phyloP scores from a whole-genome alignment of 2,797 vertebrate species.

The Hydrocynus forskahlii region DNA sequence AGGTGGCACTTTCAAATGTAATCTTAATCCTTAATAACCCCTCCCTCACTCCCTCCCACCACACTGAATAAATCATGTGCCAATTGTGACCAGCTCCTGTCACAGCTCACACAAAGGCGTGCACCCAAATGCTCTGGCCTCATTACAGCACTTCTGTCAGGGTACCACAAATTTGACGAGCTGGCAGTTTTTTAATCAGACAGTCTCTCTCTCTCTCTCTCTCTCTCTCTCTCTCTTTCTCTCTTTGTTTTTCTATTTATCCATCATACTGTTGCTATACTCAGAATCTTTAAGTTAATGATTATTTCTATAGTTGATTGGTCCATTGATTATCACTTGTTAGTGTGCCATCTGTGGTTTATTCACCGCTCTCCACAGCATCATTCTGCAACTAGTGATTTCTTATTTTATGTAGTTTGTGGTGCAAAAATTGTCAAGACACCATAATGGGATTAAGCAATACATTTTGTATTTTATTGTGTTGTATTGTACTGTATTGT shows the following conservation, averaged over 20 bases:
- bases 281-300: neutral
- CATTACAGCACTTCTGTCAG: constrained; percentile 56
- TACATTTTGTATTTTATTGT: too few species aligned
- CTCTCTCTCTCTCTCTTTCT: neutral
- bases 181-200: constrained; percentile 89
- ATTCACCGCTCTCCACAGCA: neutral
- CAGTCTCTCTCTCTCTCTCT: constrained; percentile 23
- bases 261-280: neutral
- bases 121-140: constrained; percentile 41
- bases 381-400: neutral
- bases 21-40: constrained; percentile 68
- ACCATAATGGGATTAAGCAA: too few species aligned
- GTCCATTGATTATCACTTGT: neutral
- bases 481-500: too few species aligned
- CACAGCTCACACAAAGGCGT: constrained; percentile 32
- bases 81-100: constrained; percentile 68
- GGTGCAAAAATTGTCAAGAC: neutral
- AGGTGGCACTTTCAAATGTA: constrained; percentile 86
- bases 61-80: constrained; percentile 83
- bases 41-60: constrained; percentile 23
- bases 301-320: neutral
- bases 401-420: neutral
- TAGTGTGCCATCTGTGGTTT: neutral
- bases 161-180: constrained; percentile 64
- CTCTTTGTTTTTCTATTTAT: constrained; percentile 18